A percentile compares a stretch with the other conserved stretches of the same genome.
phyloP scores from a whole-genome alignment of 1,140 invertebrate species.

The Zelostemma sp. region DNA sequence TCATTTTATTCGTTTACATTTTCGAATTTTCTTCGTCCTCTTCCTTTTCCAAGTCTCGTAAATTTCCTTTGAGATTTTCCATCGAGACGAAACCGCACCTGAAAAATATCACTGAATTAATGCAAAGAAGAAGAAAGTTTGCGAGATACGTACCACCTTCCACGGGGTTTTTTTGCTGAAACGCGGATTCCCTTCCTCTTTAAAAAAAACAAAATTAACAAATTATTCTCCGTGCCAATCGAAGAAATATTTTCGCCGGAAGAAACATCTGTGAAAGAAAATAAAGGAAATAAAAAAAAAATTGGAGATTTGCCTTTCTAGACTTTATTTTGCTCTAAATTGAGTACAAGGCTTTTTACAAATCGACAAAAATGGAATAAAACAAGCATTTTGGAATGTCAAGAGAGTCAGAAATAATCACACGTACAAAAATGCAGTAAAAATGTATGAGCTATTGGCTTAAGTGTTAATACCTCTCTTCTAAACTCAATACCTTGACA shows the following conservation, averaged over 20 bases:
- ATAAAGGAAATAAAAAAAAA: conserved; percentile 26
- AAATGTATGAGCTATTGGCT: conserved; percentile 31
- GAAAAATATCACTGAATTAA: conserved; percentile 31
- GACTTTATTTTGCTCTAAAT: conserved; percentile 71
- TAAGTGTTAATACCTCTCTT: conserved; percentile 18
- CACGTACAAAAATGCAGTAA: conserved; percentile 37
- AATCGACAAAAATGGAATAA: conserved; percentile 60
- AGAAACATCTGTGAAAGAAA: no score
- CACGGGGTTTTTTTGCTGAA: neutral
- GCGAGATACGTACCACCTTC: neutral
- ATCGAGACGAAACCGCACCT: conserved; percentile 27
- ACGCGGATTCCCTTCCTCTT: no score
- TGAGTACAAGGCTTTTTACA: conserved; percentile 69
- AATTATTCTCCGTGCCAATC: no score
- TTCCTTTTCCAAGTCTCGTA: no score
- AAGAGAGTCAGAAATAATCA: conserved; percentile 36
- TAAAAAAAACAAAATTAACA: no score
- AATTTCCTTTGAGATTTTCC: no score
- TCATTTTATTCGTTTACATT: no score
- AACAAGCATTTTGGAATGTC: conserved; percentile 69
- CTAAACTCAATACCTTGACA: neutral
- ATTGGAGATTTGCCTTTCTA: conserved; percentile 66
- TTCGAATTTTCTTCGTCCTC: no score
- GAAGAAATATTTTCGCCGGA: no score
- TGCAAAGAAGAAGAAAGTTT: neutral